Conservation (phyloP, 53 echinoderm and acorn worm species). For the Stichopus horrens region DNA sequence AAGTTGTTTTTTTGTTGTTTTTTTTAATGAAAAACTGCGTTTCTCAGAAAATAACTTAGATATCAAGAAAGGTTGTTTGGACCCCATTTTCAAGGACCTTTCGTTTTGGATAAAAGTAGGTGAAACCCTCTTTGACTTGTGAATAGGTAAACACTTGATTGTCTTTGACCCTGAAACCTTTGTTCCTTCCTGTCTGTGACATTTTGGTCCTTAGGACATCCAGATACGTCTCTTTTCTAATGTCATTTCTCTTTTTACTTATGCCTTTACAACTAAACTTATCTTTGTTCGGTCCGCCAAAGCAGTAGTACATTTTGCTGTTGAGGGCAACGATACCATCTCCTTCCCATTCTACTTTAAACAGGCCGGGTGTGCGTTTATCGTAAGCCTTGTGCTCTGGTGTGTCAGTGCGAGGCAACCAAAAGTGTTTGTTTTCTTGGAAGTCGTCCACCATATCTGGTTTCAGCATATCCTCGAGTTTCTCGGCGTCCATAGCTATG, state of each 20-base stretch:
- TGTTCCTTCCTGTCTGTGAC: too few species aligned
- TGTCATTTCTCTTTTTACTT: constrained; percentile 56
- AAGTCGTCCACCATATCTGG: background rate
- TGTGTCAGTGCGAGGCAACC: constrained; percentile 52
- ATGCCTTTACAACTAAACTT: constrained; percentile 72
- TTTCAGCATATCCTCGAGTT: constrained; percentile 30
- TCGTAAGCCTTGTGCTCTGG: constrained; percentile 46
- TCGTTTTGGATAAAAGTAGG: too few species aligned
- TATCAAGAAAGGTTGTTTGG: too few species aligned
- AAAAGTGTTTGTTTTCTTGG: constrained; percentile 1
- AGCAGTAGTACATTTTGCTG: constrained; percentile 62
- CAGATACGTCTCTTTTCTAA: constrained; percentile 17
- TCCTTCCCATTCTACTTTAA: constrained; percentile 77
- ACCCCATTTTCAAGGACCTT: too few species aligned
- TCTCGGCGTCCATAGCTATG: constrained; percentile 50
- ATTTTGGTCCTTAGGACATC: too few species aligned
- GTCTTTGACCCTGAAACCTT: too few species aligned
- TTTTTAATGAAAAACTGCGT: too few species aligned
- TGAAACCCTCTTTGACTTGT: too few species aligned
- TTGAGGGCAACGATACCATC: constrained; percentile 61
- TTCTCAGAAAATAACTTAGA: too few species aligned
- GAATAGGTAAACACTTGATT: too few species aligned
- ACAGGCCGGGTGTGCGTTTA: constrained; percentile 66
- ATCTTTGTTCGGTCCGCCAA: constrained; percentile 22
- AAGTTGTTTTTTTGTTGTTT: too few species aligned